Evolutionary conservation across 2,113 vertebrate species (phyloP).

Genomic region (Phyllostomus discolor): DNA sequence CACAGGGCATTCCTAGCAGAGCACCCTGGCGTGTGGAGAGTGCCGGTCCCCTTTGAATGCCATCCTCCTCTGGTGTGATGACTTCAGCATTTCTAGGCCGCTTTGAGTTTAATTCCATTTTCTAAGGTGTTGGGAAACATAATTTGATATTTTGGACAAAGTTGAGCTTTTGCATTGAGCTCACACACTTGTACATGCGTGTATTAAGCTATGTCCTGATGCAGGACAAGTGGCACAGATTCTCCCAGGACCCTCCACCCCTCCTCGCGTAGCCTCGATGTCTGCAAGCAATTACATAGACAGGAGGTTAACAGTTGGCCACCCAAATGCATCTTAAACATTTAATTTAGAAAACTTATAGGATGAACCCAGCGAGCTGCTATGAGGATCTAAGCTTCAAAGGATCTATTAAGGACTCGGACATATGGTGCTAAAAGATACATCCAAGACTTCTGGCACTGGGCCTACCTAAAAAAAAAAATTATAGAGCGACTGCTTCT

Average conservation of each 20-base stretch:
- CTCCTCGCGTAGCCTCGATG: not conserved
- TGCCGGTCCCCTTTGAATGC: not conserved
- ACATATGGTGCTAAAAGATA: conserved; percentile 14
- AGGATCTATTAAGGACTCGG: not conserved
- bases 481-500: not conserved
- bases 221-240: not conserved
- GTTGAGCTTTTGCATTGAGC: conserved; percentile 13
- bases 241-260: not conserved
- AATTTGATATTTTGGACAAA: conserved; percentile 33
- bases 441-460: not conserved
- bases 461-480: not conserved
- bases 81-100: not conserved
- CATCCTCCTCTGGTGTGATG: not conserved
- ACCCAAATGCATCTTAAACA: conserved; percentile 43
- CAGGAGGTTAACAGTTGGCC: not conserved
- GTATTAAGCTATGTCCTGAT: not conserved
- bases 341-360: conserved; percentile 23
- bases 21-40: not conserved
- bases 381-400: conserved; percentile 38
- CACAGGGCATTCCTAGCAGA: not conserved
- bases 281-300: conserved; percentile 53
- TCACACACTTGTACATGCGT: conserved; percentile 31
- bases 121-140: conserved; percentile 27
- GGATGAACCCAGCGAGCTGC: conserved; percentile 14
- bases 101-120: conserved; percentile 35